phyloP scores from a whole-genome alignment of 2,113 vertebrate genomes.

The Scolopax mira region DNA sequence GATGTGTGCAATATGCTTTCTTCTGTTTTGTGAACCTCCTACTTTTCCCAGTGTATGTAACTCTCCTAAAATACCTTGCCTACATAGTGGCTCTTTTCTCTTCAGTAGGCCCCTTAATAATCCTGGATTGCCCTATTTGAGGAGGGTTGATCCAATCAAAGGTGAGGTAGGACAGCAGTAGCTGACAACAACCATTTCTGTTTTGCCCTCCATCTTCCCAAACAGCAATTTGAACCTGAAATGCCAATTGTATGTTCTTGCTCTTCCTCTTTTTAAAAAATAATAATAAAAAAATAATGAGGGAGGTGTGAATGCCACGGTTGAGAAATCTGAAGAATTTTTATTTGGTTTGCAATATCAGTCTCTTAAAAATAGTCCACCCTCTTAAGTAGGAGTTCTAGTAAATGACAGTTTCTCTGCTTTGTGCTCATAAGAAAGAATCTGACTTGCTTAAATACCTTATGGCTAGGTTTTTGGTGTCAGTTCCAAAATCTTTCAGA shows the following conservation, averaged over 20 bases:
- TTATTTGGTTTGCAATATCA: background rate
- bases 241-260: background rate
- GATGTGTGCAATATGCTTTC: background rate
- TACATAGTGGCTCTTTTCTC: background rate
- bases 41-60: background rate
- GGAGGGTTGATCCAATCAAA: conserved; percentile 22
- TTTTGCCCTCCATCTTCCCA: background rate
- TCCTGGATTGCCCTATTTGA: conserved; percentile 57
- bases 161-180: background rate
- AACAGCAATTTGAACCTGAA: background rate
- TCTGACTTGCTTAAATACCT: background rate
- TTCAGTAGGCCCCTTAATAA: background rate
- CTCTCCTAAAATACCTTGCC: background rate
- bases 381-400: background rate
- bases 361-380: background rate
- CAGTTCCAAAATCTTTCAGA: background rate
- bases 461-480: background rate
- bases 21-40: background rate
- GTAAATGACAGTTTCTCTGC: background rate
- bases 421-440: background rate
- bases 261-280: background rate
- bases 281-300: background rate
- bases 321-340: background rate
- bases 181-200: background rate
- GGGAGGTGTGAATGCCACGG: background rate